Base-by-base conservation (phyloP, 2,888 invertebrate species). In the Sarcophaga caerulescens region DNA sequence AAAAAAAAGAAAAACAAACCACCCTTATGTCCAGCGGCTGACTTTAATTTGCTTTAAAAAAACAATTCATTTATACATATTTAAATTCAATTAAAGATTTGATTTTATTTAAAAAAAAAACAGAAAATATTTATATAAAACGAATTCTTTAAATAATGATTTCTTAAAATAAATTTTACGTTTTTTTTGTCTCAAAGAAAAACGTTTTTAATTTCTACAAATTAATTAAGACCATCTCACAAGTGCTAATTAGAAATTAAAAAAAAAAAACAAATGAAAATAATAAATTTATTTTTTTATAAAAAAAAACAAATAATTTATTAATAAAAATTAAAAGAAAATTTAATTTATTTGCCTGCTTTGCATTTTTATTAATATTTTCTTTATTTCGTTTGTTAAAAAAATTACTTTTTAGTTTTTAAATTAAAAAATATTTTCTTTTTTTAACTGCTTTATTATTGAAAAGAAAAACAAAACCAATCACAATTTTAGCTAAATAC, bases 191-290 rank as follows among this genome's bases (percentile, higher is more conserved):
- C 8, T 65, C 14, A 25, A 60, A 35, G 14, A 70, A 75, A 84
- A 75, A 84, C 75, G 63, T 70, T 47, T 47, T 65, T 47, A 75
- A 79, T 60, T 84, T 80, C 71, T 47, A 35, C 21, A 63, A 59
- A 44, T 78, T 81, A 84, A 88, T 90, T 91, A 92, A 90, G 93
- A 92, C 93, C 93, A 93, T 93, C 93, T 93, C 93, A 93, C 92
- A 93, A 93, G 93, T 93, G 93, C 93, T 93, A 92, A 91, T 92
- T 92, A 91, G 91, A 92, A 91, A 78, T 87, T 80, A 57, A 79
- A 80, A 76, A 2, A 80, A 76, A 1, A 60, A 76, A 76, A 2
- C 35, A 69, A 66, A 70, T 21, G 19, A 62, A 57, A 88, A 70
- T 75, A 81, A 84, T 88, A 76, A 85, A 47, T 74, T 71, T 52